Evolutionary conservation across 1,140 invertebrate genomes (phyloP).

Genomic region (Rhagoletis pomonella): DNA sequence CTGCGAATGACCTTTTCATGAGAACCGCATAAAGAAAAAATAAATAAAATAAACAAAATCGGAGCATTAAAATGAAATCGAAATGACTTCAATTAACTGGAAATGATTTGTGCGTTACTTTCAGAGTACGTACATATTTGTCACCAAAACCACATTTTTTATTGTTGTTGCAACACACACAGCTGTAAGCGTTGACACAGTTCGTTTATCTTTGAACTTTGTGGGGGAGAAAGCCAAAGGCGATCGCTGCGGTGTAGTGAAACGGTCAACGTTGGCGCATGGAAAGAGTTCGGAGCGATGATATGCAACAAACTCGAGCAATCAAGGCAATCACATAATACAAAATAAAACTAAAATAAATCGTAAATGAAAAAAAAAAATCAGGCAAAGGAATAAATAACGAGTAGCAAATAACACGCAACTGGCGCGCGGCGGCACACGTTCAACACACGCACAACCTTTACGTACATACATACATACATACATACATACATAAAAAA

Average conservation of each 20-base stretch:
- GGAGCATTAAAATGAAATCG: not conserved
- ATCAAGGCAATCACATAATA: not conserved
- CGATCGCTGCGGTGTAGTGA: not conserved
- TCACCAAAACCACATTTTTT: constrained; percentile 27
- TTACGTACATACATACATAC: too few relatives aligned
- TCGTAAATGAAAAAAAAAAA: too few relatives aligned
- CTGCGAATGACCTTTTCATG: not conserved
- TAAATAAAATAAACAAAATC: not conserved
- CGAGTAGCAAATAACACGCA: not conserved
- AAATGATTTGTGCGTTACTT: not conserved
- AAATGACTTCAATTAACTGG: constrained; percentile 32
- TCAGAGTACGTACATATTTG: not conserved
- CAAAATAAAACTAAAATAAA: too few relatives aligned
- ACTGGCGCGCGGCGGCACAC: not conserved
- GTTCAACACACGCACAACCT: too few relatives aligned
- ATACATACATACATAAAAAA: too few relatives aligned
- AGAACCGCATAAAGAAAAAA: not conserved
- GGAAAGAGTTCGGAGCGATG: not conserved
- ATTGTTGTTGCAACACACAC: not conserved
- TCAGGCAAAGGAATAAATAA: not conserved
- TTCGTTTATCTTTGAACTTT: constrained; percentile 51
- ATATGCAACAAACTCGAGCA: not conserved
- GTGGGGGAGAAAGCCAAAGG: not conserved
- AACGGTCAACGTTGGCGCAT: not conserved
- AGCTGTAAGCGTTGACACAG: constrained; percentile 6